A percentile compares a stretch with the other conserved stretches of the same genome.
Evolutionary conservation across 2,113 vertebrate species (phyloP).

Genomic region (Bubo scandiacus): DNA sequence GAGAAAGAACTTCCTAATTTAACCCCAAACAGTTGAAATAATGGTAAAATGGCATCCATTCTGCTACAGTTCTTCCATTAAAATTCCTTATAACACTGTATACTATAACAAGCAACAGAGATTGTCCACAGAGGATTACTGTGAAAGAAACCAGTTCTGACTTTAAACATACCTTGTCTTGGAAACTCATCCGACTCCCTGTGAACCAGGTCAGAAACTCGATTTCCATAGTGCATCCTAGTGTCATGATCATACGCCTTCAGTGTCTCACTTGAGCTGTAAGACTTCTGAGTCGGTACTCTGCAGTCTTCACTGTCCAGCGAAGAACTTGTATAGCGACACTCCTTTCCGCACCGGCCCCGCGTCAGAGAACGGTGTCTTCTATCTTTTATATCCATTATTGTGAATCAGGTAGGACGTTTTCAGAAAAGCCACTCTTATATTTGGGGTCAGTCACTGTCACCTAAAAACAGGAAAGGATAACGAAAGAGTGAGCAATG

Average conservation of each 20-base stretch:
- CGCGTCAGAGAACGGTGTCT: conserved; percentile 90
- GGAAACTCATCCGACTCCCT: conserved; percentile 94
- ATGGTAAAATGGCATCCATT: background rate
- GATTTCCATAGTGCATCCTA: conserved; percentile 90
- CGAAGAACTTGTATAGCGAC: conserved; percentile 90
- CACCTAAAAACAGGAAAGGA: conserved; percentile 57
- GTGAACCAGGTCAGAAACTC: conserved; percentile 92
- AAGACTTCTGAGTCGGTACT: conserved; percentile 96
- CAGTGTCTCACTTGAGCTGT: conserved; percentile 95
- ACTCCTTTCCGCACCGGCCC: conserved; percentile 87
- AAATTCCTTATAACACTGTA: background rate
- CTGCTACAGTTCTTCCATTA: background rate
- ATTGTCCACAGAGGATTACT: fast-evolving
- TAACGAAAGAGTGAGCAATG: background rate
- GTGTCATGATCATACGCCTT: conserved; percentile 95
- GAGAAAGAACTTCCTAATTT: background rate
- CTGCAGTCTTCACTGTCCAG: conserved; percentile 91
- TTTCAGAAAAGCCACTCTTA: background rate
- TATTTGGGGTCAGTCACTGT: background rate
- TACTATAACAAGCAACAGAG: background rate
- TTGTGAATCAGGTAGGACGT: background rate
- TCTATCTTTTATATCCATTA: conserved; percentile 93
- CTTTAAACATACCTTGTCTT: conserved; percentile 85
- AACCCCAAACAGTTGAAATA: background rate
- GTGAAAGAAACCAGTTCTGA: background rate